Percentiles rank a stretch among this genome's conserved stretches.
Conservation (phyloP, 35 echinoderm and acorn worm genomes). For the Stichopus chloronotus region DNA sequence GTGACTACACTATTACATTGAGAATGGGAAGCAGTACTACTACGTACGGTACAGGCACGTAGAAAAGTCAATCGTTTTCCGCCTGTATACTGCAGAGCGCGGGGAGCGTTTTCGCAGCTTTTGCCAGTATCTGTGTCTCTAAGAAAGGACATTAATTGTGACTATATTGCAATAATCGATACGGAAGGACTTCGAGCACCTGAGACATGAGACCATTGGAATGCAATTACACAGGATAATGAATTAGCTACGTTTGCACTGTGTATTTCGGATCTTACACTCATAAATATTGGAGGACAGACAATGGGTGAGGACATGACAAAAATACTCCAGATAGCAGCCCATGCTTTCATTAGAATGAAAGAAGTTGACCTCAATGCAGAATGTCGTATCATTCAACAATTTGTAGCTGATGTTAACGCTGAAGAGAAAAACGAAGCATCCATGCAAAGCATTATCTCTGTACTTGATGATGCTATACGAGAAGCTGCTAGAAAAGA, state of each 20-base stretch:
- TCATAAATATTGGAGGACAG: constrained; percentile 50
- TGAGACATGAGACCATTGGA: not conserved
- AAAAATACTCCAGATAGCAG: constrained; percentile 45
- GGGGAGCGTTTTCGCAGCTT: constrained; percentile 27
- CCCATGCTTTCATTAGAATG: constrained; percentile 55
- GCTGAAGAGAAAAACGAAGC: constrained; percentile 24
- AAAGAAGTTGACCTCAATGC: constrained; percentile 31
- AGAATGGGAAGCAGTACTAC: too few relatives aligned
- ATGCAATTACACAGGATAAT: constrained; percentile 19
- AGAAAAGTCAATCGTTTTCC: too few relatives aligned
- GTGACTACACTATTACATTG: too few relatives aligned
- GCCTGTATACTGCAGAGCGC: not conserved
- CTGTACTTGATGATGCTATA: constrained; percentile 17
- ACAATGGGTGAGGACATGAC: constrained; percentile 24
- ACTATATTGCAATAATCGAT: constrained; percentile 40
- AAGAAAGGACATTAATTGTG: not conserved
- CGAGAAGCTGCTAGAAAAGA: constrained; percentile 6
- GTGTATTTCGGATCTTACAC: constrained; percentile 29
- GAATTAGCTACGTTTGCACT: constrained; percentile 43
- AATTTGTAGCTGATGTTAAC: constrained; percentile 41
- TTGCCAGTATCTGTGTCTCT: not conserved
- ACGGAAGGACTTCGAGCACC: constrained; percentile 43
- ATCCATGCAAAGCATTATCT: not conserved
- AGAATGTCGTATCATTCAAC: constrained; percentile 32
- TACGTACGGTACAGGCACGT: too few relatives aligned